Base-by-base conservation (phyloP, 1,140 invertebrate species). In the Forficula auricularia region DNA sequence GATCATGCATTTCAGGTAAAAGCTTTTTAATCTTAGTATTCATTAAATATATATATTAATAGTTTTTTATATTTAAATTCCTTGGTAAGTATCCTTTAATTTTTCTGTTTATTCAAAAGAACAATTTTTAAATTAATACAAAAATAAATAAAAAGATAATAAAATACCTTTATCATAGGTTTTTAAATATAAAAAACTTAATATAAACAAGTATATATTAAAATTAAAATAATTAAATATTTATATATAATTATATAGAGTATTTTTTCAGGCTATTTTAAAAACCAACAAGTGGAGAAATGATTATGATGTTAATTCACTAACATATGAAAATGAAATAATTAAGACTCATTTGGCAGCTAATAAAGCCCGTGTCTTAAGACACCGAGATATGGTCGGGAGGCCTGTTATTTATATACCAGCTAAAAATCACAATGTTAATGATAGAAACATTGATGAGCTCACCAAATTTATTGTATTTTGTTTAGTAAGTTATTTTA, bases 211-310 rank as follows among this genome's bases (percentile, higher is more conserved):
- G n/a, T n/a, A n/a, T n/a, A n/a, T n/a, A n/a, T n/a, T n/a, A n/a
- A n/a, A n/a, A n/a, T n/a, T n/a, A n/a, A n/a, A n/a, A n/a, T n/a
- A n/a, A n/a, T n/a, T n/a, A n/a, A n/a, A n/a, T n/a, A n/a, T n/a
- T n/a, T n/a, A n/a, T n/a, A n/a, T n/a, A n/a, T n/a, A n/a, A n/a
- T n/a, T n/a, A n/a, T n/a, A n/a, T n/a, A n/a, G n/a, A n/a, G n/a
- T n/a, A n/a, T n/a, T 27, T 52, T 62, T 64, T 20, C 45, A 78
- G 75, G 74, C 73, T 40, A 70, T 82, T 49, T 54, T 81, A 33
- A 81, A 81, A 65, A 80, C 76, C 37, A 81, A 82, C 56, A 80
- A 80, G 59, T 81, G 79, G 79, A 66, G 76, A 46, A 64, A 65
- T 34, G 73, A 79, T 47, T 81, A 79, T 65, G 73, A 72, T 44